Evolutionary conservation across 2,888 invertebrate genomes (phyloP), one percentile per base, ranked within the genome.

Genomic region (Standfussiana lucernea): DNA sequence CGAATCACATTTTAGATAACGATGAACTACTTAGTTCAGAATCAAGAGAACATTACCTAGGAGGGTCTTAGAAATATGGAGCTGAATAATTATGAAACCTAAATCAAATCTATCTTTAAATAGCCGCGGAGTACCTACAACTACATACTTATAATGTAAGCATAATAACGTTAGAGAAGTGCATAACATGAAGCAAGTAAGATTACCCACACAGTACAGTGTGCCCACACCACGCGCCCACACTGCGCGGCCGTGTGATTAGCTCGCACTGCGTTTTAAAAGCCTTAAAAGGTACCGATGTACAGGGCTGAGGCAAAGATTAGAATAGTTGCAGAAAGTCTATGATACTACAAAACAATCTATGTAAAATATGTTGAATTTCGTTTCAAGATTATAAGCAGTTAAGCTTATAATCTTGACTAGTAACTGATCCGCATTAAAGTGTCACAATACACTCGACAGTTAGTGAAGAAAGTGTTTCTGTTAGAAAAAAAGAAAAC

Each of bases 221-320:
- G 89, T 88, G 90, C 91, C 88, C 88, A 37, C 66, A 61, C n/a
- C 88, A 45, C n/a, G 66, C 42, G 77, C 50, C 37, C 77, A 47
- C 77, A 50, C 18, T 28, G 47, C 40, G 24, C 90, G 89, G 90
- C 83, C 86, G 81, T 88, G 85, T 95, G 92, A 94, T 95, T 95
- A 95, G 93, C 92, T 89, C 90, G 87, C 90, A 91, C 91, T 94
- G 94, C 91, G 90, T 93, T 94, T 93, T 93, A 93, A 93, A 94
- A 94, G 93, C 93, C 92, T 94, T 93, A 90, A 91, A 91, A 92
- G 89, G 89, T 90, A 88, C 89, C 85, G 81, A 89, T 83, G 87
- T 89, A 88, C 86, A 82, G 59, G 47, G 50, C 76, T 69, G n/a
- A 6, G 40, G 1, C 85, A 90, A 68, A 89, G 89, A 89, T 28